phyloP scores from a whole-genome alignment of 2,797 vertebrate species.

The Enoplosus armatus region DNA sequence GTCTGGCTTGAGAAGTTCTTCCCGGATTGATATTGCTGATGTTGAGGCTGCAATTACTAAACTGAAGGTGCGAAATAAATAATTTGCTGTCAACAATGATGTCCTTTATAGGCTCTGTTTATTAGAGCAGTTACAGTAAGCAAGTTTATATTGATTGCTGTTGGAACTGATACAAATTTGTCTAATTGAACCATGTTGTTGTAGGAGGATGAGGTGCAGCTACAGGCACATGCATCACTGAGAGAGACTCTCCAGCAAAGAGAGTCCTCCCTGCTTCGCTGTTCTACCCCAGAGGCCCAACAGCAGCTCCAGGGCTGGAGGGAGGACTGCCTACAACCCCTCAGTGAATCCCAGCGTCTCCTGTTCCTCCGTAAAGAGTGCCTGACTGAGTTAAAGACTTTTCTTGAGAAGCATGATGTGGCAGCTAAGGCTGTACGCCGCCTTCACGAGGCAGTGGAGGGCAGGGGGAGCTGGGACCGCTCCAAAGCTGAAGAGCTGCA shows the following conservation, averaged over 20 bases:
- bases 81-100: slow-evolving; percentile 25
- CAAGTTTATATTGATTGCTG: slow-evolving; percentile 33
- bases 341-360: slow-evolving; percentile 89
- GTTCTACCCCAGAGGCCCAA: slow-evolving; percentile 86
- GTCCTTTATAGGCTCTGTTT: slow-evolving; percentile 22
- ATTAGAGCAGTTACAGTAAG: slow-evolving; percentile 28
- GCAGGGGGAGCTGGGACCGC: slow-evolving; percentile 88
- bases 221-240: slow-evolving; percentile 82
- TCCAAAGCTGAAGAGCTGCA: slow-evolving; percentile 88
- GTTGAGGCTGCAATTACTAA: slow-evolving; percentile 82
- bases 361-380: slow-evolving; percentile 85
- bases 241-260: slow-evolving; percentile 84
- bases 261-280: slow-evolving; percentile 81
- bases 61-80: slow-evolving; percentile 88
- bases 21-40: slow-evolving; percentile 88
- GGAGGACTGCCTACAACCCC: slow-evolving; percentile 91
- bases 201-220: slow-evolving; percentile 87
- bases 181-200: slow-evolving; percentile 47
- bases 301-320: slow-evolving; percentile 87
- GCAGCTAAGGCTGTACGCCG: slow-evolving; percentile 74
- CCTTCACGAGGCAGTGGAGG: slow-evolving; percentile 88
- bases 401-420: slow-evolving; percentile 82
- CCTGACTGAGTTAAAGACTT: slow-evolving; percentile 84
- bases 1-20: slow-evolving; percentile 87
- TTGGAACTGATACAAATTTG: slow-evolving; percentile 21